Evolutionary conservation across 2,888 invertebrate genomes (phyloP).

Genomic region (Drosophila borborema): DNA sequence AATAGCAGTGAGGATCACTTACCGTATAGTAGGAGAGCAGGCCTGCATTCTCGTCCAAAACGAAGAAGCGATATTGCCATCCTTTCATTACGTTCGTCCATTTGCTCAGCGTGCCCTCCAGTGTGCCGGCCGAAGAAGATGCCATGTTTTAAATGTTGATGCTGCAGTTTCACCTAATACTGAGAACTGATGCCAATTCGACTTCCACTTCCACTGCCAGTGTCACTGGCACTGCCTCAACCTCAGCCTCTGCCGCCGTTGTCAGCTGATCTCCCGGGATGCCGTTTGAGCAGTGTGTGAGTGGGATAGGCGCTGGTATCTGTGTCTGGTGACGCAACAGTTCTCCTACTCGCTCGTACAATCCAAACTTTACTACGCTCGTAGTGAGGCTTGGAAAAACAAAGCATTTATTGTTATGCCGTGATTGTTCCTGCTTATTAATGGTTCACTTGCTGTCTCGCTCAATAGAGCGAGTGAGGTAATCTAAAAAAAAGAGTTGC

Average conservation of each 20-base stretch:
- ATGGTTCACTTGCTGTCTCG: conserved; percentile 53
- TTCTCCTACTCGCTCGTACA: conserved; percentile 35
- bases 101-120: conserved; percentile 85
- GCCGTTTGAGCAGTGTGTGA: conserved; percentile 11
- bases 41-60: conserved; percentile 98
- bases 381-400: conserved; percentile 45
- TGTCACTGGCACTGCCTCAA: neutral
- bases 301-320: conserved; percentile 20
- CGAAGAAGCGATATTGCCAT: conserved; percentile 99
- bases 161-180: conserved; percentile 12
- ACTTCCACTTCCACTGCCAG: conserved; percentile 9
- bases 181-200: conserved; percentile 6
- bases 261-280: conserved; percentile 54
- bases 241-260: conserved; percentile 21
- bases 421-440: conserved; percentile 54
- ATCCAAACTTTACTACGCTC: conserved; percentile 49
- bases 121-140: conserved; percentile 66
- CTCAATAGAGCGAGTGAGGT: conserved; percentile 60
- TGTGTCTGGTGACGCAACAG: conserved; percentile 45
- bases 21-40: conserved; percentile 99
- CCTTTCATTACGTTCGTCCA: conserved; percentile 88
- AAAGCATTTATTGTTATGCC: conserved; percentile 64
- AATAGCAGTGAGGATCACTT: conserved; percentile 85
- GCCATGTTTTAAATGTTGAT: conserved; percentile 40
- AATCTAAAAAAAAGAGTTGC: conserved; percentile 41